Evolutionary conservation across 2,113 vertebrate species (phyloP).

Genomic region (Equus quagga): DNA sequence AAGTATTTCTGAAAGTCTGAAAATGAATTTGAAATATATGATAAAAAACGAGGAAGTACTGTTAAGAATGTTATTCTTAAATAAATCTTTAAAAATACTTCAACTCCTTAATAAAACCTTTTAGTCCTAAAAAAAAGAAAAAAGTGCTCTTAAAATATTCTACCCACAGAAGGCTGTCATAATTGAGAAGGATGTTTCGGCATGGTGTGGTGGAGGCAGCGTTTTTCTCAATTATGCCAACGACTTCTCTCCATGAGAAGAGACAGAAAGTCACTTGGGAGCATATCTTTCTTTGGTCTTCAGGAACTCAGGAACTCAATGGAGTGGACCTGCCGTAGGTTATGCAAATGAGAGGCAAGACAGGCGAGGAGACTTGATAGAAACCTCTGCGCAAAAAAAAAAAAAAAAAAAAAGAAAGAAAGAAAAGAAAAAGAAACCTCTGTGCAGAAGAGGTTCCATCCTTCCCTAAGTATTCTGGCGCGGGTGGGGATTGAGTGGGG

Average conservation of each 20-base stretch:
- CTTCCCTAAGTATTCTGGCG: background rate
- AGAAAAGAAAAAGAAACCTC: background rate
- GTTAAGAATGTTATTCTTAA: background rate
- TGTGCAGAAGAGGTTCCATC: background rate
- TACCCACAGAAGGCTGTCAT: background rate
- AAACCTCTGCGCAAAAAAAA: background rate
- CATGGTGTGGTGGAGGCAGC: background rate
- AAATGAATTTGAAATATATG: background rate
- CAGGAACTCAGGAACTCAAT: background rate
- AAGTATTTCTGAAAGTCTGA: background rate
- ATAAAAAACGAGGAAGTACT: background rate
- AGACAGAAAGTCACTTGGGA: background rate
- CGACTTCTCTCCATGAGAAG: background rate
- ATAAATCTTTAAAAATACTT: background rate
- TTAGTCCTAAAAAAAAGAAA: background rate
- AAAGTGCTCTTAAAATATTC: background rate
- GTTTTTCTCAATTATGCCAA: background rate
- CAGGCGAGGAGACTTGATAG: background rate
- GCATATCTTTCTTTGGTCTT: background rate
- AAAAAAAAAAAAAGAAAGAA: too few relatives aligned
- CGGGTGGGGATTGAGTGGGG: background rate
- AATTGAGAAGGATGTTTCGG: background rate
- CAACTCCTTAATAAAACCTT: background rate
- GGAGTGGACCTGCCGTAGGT: too few relatives aligned
- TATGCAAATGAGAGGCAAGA: background rate